Evolutionary conservation across 2,113 vertebrate species (phyloP), one percentile per base, ranked within the genome.

Genomic region (Barbus barbus): DNA sequence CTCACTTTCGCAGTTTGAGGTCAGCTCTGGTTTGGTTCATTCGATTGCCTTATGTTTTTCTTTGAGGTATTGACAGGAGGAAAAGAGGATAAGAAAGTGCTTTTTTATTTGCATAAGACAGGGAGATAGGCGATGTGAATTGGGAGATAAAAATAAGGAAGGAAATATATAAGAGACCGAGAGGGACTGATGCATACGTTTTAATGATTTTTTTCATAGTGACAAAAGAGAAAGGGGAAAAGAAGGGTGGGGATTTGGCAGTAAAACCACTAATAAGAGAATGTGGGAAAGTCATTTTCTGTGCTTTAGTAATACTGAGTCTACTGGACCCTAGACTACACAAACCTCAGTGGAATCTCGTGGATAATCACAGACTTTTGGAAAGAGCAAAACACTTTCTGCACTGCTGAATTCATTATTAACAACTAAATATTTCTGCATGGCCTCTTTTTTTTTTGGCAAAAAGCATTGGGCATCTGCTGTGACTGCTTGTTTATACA

Each of bases 271-370:
- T 81, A 81, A 79, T 84, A 76, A 76, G 74, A 73, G 63, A 81
- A 78, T 83, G 83, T 85, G 80, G n/a, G n/a, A n/a, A n/a, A n/a
- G n/a, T n/a, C n/a, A n/a, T n/a, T n/a, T n/a, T n/a, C n/a, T n/a
- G n/a, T n/a, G n/a, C n/a, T n/a, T n/a, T n/a, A n/a, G n/a, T n/a
- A n/a, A n/a, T n/a, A n/a, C n/a, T n/a, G n/a, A n/a, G n/a, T n/a
- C n/a, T n/a, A n/a, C n/a, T n/a, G n/a, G 22, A 73, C 87, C 87
- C 81, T 88, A 90, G 67, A 82, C 83, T 18, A 85, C 87, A 84
- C 87, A 92, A 90, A 92, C 87, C 86, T 87, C 87, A 60, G 72
- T 85, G 89, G 90, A 93, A 93, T 93, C 90, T 89, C 24, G 72
- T 72, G 76, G 86, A 81, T 81, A 81, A 76, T 75, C 84, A 85